These are phyloP conservation scores for Penelope pileata DNA, from an alignment of 2,113 vertebrate genomes.

Conservation along the genomic window DNA sequence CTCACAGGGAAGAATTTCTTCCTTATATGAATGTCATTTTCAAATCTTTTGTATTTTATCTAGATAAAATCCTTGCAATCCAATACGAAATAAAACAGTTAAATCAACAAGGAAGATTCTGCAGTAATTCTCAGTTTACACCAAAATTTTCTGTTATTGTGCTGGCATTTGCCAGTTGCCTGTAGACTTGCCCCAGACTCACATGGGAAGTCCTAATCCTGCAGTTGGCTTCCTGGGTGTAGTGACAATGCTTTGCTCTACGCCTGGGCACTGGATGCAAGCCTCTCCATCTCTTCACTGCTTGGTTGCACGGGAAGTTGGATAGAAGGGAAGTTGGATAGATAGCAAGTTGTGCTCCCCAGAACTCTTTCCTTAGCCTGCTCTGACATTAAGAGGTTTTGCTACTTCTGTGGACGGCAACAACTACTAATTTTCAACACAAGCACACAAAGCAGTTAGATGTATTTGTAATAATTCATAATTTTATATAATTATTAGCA, in stretches of 20 bases:
- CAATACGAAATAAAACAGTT: background rate
- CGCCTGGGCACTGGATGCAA: fast-evolving
- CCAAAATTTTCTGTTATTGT: background rate
- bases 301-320: background rate
- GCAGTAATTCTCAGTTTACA: background rate
- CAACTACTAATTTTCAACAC: background rate
- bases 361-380: background rate
- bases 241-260: background rate
- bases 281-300: background rate
- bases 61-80: background rate
- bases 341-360: background rate
- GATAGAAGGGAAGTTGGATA: background rate
- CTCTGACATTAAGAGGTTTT: background rate
- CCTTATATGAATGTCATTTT: background rate
- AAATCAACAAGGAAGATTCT: background rate
- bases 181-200: background rate
- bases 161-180: background rate
- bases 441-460: background rate
- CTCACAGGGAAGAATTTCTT: too few relatives aligned
- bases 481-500: background rate
- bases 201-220: background rate
- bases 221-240: background rate
- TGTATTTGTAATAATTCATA: background rate
- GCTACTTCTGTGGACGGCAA: background rate
- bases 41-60: background rate